Percentiles rank a stretch among this genome's conserved stretches.
Evolutionary conservation across 1,140 invertebrate genomes (phyloP).

Genomic region (Whitmania pigra): DNA sequence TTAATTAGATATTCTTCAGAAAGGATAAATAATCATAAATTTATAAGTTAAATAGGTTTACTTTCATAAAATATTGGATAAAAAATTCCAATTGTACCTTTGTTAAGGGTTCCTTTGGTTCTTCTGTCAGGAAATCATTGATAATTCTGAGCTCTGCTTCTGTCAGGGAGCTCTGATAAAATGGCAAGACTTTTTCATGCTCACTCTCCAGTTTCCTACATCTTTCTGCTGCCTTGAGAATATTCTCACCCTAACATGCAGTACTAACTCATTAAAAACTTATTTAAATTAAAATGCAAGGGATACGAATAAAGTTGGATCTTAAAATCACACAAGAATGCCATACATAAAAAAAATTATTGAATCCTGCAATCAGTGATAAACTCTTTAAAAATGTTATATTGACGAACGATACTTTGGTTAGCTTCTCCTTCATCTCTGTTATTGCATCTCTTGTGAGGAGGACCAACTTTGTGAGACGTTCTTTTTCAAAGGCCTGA

Average conservation of each 20-base stretch:
- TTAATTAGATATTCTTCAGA: neutral
- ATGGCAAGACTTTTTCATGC: conserved; percentile 45
- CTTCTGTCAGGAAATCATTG: conserved; percentile 34
- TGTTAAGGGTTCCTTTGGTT: conserved; percentile 35
- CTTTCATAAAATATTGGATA: neutral
- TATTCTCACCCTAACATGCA: conserved; percentile 33
- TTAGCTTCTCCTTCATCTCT: conserved; percentile 32
- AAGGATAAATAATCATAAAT: neutral
- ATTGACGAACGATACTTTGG: neutral
- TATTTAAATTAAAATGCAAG: no score
- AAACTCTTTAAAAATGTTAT: no score
- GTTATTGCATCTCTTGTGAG: conserved; percentile 39
- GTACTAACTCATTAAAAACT: conserved; percentile 2
- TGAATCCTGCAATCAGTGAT: no score
- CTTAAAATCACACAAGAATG: neutral
- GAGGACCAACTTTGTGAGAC: conserved; percentile 39
- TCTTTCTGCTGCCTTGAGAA: conserved; percentile 40
- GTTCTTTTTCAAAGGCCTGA: conserved; percentile 35
- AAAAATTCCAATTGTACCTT: neutral
- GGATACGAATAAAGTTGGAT: neutral
- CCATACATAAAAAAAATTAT: neutral
- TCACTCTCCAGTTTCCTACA: conserved; percentile 43
- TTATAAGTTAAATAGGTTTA: neutral
- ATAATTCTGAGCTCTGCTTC: conserved; percentile 40
- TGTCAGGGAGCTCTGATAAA: conserved; percentile 41